Percentiles rank a stretch among this genome's conserved stretches.
Evolutionary conservation across 2,797 vertebrate genomes (phyloP).

Genomic region (Typhlichthys eigenmanni): DNA sequence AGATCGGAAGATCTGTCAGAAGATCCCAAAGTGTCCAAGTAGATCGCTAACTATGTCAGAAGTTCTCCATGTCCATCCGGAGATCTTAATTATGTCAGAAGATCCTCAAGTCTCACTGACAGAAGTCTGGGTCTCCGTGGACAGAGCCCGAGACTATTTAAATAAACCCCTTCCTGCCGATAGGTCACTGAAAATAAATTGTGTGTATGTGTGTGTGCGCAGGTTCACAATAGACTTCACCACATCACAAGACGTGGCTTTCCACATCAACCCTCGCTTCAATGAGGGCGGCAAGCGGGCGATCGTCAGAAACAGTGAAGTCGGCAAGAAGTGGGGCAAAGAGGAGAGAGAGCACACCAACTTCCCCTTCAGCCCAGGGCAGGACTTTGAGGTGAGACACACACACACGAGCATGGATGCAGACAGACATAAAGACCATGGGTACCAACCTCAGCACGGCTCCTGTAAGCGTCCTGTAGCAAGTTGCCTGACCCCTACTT

Average conservation of each 20-base stretch:
- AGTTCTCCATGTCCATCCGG: too few relatives aligned
- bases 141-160: too few relatives aligned
- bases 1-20: too few relatives aligned
- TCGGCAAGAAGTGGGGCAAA: constrained; percentile 38
- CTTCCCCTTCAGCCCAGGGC: constrained; percentile 48
- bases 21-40: too few relatives aligned
- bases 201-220: neutral
- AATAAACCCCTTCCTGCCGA: neutral
- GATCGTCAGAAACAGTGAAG: constrained; percentile 49
- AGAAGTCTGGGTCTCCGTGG: too few relatives aligned
- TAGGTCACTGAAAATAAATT: neutral
- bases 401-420: too few relatives aligned
- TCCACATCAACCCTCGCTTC: constrained; percentile 58
- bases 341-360: constrained; percentile 35
- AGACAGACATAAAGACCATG: too few relatives aligned
- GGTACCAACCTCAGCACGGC: too few relatives aligned
- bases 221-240: constrained; percentile 51
- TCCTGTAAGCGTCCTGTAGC: too few relatives aligned
- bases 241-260: constrained; percentile 39
- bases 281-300: constrained; percentile 32
- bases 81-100: too few relatives aligned
- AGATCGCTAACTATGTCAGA: neutral
- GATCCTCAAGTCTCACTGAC: too few relatives aligned
- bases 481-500: too few relatives aligned
- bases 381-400: constrained; percentile 55